These are phyloP conservation scores for Apodemia mormo DNA, from an alignment of 2,888 invertebrate genomes.

Conservation along the genomic window DNA sequence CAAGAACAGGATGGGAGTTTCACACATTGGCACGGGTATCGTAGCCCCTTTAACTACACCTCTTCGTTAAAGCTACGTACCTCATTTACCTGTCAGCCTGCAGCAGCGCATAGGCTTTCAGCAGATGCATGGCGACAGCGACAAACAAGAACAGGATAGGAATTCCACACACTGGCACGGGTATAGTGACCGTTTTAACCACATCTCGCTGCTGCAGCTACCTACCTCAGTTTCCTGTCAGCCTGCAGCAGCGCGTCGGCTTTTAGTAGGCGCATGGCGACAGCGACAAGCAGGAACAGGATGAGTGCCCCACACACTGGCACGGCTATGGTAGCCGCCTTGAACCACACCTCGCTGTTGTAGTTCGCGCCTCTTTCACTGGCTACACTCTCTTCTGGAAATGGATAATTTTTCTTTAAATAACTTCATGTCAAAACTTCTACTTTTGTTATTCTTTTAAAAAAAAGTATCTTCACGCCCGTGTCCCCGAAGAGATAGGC, in stretches of 20 bases:
- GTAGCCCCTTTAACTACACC: too few relatives aligned
- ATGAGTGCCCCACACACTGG: constrained; percentile 92
- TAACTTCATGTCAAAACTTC: too few relatives aligned
- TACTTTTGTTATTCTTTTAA: too few relatives aligned
- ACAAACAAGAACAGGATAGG: constrained; percentile 90
- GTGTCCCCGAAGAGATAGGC: too few relatives aligned
- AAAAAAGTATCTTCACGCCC: too few relatives aligned
- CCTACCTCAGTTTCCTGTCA: constrained; percentile 81
- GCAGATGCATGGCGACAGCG: constrained; percentile 86
- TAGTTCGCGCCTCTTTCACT: too few relatives aligned
- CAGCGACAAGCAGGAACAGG: constrained; percentile 86
- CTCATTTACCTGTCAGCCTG: constrained; percentile 48
- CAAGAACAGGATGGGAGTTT: too few relatives aligned
- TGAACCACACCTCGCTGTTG: constrained; percentile 85
- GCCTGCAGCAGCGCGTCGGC: constrained; percentile 80
- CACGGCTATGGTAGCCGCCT: constrained; percentile 93
- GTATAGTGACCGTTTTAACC: constrained; percentile 94
- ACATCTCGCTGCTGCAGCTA: constrained; percentile 62
- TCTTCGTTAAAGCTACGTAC: too few relatives aligned
- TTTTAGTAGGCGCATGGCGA: constrained; percentile 88
- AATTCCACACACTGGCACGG: constrained; percentile 92
- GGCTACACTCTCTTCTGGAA: too few relatives aligned
- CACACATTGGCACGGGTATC: too few relatives aligned
- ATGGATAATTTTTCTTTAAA: too few relatives aligned
- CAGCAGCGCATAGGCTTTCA: constrained; percentile 82